Percentiles rank a stretch among this genome's conserved stretches.
phyloP scores from a whole-genome alignment of 2,888 invertebrate species.

The Caenorhabditis uteleia region DNA sequence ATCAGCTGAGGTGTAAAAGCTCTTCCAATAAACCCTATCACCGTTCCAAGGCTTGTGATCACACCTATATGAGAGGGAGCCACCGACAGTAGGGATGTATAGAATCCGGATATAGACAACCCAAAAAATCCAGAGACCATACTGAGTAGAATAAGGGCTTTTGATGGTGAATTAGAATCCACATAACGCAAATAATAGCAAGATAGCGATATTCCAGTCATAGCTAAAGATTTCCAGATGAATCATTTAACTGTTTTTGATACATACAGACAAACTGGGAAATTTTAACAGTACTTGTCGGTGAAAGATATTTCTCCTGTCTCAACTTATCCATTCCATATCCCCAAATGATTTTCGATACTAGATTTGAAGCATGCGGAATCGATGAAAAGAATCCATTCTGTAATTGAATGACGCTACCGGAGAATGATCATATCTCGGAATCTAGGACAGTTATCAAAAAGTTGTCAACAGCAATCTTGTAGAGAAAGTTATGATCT shows the following conservation, averaged over 20 bases:
- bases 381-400: conserved; percentile 58
- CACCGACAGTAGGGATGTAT: conserved; percentile 56
- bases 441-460: too few relatives aligned
- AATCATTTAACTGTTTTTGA: not conserved
- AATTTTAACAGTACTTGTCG: conserved; percentile 50
- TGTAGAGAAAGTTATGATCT: too few relatives aligned
- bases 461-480: too few relatives aligned
- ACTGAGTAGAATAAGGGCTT: conserved; percentile 18
- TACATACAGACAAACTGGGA: conserved; percentile 50
- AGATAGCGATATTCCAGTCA: conserved; percentile 27
- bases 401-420: conserved; percentile 32
- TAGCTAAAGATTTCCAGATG: conserved; percentile 10
- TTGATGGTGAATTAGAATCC: conserved; percentile 18
- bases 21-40: conserved; percentile 50
- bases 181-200: conserved; percentile 26
- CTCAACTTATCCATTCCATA: conserved; percentile 51
- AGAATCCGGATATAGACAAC: conserved; percentile 59
- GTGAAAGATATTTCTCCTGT: conserved; percentile 34
- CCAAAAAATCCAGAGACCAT: conserved; percentile 47
- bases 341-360: conserved; percentile 57
- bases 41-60: conserved; percentile 49
- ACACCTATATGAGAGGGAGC: conserved; percentile 60
- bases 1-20: conserved; percentile 48
- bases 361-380: conserved; percentile 48
- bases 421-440: too few relatives aligned